Conservation (phyloP, 2,113 vertebrate species). For the Prunella fulvescens region DNA sequence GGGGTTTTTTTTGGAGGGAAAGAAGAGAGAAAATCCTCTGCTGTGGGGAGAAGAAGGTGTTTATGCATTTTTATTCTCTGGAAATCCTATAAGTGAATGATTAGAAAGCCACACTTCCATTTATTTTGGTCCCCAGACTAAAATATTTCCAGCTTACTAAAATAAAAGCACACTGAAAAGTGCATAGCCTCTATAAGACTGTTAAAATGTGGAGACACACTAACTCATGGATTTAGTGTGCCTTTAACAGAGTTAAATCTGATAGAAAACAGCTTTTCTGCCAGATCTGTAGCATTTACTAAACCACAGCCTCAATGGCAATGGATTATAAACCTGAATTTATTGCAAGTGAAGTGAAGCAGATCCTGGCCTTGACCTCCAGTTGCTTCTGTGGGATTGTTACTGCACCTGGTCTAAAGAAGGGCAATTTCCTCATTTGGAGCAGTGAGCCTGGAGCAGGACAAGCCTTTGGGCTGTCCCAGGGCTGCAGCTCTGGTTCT, state of each 20-base stretch:
- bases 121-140: neutral
- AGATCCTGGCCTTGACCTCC: neutral
- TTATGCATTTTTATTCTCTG: neutral
- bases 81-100: neutral
- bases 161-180: neutral
- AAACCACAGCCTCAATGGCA: neutral
- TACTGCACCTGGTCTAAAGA: neutral
- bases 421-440: neutral
- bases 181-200: neutral
- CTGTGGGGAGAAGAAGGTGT: neutral
- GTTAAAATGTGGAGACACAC: neutral
- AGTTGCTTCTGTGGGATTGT: neutral
- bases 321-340: neutral
- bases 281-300: neutral
- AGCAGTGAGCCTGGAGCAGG: neutral
- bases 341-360: neutral
- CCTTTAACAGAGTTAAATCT: neutral
- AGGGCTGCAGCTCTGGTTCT: neutral
- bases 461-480: neutral
- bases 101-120: neutral
- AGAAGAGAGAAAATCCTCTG: neutral
- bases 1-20: accelerated
- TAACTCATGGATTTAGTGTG: neutral
- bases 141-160: neutral
- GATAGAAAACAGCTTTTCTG: neutral